These are phyloP conservation scores for Anser cygnoides DNA, from an alignment of 2,113 vertebrate species.

Conservation along the genomic window DNA sequence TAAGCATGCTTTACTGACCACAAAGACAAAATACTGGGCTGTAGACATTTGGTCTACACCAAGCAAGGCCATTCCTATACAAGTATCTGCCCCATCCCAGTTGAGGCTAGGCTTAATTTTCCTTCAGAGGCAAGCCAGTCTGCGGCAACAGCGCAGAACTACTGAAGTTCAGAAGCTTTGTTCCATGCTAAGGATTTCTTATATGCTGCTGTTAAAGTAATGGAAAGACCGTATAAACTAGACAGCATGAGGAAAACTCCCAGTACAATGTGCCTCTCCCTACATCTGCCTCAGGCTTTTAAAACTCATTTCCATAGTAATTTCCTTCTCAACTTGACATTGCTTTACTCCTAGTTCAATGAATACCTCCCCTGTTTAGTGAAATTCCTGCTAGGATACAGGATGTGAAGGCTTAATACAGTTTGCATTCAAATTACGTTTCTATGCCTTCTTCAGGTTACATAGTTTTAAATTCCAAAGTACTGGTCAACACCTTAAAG, in stretches of 20 bases:
- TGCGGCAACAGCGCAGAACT: neutral
- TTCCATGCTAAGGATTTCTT: constrained; percentile 23
- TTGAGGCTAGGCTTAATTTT: neutral
- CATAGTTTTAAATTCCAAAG: constrained; percentile 43
- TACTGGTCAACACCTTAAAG: constrained; percentile 47
- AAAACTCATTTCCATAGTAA: constrained; percentile 70
- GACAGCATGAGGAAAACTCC: constrained; percentile 32
- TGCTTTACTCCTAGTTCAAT: constrained; percentile 61
- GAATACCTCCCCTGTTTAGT: constrained; percentile 60
- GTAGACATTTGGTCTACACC: neutral
- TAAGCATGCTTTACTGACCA: neutral
- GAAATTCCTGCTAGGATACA: constrained; percentile 65
- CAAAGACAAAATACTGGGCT: neutral
- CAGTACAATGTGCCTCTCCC: constrained; percentile 42
- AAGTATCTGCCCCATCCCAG: neutral
- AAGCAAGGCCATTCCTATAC: neutral
- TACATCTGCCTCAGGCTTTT: constrained; percentile 58
- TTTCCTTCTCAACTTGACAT: constrained; percentile 66
- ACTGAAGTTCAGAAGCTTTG: neutral
- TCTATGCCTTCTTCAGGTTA: constrained; percentile 35
- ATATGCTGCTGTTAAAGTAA: constrained; percentile 16
- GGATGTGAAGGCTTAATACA: constrained; percentile 49
- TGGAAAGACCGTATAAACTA: constrained; percentile 23
- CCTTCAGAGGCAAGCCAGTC: neutral
- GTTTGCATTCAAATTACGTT: constrained; percentile 49